Percentiles rank a stretch among this genome's conserved stretches.
Evolutionary conservation across 2,113 vertebrate genomes (phyloP).

Genomic region (Forbesichthys papilliferus): DNA sequence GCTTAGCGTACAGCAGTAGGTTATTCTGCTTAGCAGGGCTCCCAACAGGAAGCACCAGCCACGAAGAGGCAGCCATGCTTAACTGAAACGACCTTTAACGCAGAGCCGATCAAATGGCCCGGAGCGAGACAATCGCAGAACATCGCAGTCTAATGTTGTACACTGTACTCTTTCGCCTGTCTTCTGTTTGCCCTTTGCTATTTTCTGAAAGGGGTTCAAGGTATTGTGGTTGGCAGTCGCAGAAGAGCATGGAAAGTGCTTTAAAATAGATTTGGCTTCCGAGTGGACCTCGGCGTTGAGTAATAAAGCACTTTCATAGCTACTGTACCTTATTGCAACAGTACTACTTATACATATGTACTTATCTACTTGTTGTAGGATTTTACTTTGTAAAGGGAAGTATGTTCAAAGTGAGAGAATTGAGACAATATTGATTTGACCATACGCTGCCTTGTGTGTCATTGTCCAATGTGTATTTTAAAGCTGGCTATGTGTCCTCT

Average conservation of each 20-base stretch:
- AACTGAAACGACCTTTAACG: constrained; percentile 71
- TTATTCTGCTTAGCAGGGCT: constrained; percentile 45
- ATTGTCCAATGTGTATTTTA: constrained; percentile 31
- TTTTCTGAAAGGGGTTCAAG: constrained; percentile 42
- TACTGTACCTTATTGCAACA: not conserved
- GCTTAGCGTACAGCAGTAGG: constrained; percentile 39
- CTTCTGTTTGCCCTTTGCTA: constrained; percentile 62
- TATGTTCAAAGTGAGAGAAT: constrained; percentile 23
- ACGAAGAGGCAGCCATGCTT: constrained; percentile 49
- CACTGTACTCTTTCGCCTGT: constrained; percentile 47
- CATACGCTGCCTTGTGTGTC: constrained; percentile 29
- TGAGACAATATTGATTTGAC: constrained; percentile 30
- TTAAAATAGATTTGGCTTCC: constrained; percentile 35
- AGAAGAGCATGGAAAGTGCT: constrained; percentile 28
- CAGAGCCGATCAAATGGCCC: constrained; percentile 69
- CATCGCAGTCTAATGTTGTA: constrained; percentile 65
- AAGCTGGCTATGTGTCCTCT: constrained; percentile 55
- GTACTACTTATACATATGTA: no score
- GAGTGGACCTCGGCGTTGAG: constrained; percentile 35
- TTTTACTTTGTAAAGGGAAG: constrained; percentile 29
- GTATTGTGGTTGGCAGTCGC: constrained; percentile 46
- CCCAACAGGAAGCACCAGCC: constrained; percentile 25
- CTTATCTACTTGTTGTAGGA: constrained; percentile 29
- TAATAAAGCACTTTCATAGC: constrained; percentile 11
- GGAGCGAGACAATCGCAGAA: constrained; percentile 59